Evolutionary conservation across 2,113 vertebrate genomes (phyloP).

Genomic region (Rhinolophus sinicus): DNA sequence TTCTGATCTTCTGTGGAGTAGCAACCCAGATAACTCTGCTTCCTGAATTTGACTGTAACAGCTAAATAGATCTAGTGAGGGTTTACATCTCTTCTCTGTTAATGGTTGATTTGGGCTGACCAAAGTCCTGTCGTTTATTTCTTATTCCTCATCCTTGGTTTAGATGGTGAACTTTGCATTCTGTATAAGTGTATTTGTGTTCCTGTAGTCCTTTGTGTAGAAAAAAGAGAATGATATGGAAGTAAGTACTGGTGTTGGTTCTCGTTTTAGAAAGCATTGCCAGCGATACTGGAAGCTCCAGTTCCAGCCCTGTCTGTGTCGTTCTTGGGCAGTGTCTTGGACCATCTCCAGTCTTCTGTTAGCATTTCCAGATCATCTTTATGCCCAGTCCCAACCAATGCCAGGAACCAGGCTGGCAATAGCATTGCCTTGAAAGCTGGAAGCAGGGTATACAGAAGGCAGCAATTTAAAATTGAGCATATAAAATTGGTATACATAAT

Average conservation of each 20-base stretch:
- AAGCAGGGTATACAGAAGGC: neutral
- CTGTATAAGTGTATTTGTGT: neutral
- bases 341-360: neutral
- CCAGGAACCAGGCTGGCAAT: neutral
- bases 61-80: neutral
- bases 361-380: neutral
- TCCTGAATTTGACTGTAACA: neutral
- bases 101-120: neutral
- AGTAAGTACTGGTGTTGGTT: neutral
- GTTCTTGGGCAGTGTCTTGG: conserved; percentile 14
- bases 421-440: neutral
- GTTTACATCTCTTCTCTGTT: neutral
- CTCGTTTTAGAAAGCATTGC: conserved; percentile 31
- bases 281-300: neutral
- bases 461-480: neutral
- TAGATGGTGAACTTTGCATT: neutral
- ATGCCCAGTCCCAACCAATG: neutral
- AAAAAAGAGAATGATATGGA: neutral
- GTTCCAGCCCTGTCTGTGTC: neutral
- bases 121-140: neutral
- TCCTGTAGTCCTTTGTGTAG: neutral
- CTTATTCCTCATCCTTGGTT: neutral
- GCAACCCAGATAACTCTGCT: neutral
- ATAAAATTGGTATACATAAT: neutral
- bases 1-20: conserved; percentile 44